These are phyloP conservation scores for Anas bahamensis DNA, from an alignment of 2,797 vertebrate genomes.

Conservation along the genomic window DNA sequence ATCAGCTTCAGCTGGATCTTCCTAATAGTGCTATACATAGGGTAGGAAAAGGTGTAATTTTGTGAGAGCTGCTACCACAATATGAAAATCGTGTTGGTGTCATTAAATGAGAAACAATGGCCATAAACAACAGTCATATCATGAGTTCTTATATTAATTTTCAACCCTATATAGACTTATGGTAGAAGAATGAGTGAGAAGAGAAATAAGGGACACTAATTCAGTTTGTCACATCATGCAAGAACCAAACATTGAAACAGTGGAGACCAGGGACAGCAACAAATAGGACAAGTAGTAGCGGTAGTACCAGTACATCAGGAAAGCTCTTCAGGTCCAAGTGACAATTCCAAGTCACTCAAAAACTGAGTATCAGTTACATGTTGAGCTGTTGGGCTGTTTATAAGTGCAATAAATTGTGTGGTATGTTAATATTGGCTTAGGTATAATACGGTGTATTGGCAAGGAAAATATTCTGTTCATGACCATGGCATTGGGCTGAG, in stretches of 20 bases:
- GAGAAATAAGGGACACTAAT: not conserved
- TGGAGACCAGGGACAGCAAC: not conserved
- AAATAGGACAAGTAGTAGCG: not conserved
- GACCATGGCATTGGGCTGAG: accelerated
- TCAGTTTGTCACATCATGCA: not conserved
- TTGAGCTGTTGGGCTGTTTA: not conserved
- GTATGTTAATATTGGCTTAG: not conserved
- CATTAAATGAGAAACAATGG: not conserved
- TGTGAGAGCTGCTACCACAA: not conserved
- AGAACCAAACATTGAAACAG: not conserved
- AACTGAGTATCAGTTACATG: not conserved
- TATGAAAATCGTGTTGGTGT: not conserved
- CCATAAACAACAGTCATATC: not conserved
- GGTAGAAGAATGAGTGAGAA: not conserved
- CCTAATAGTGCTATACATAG: not conserved
- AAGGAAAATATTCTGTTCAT: not conserved
- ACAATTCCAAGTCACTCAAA: not conserved
- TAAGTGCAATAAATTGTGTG: not conserved
- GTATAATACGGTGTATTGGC: not conserved
- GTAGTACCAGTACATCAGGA: not conserved
- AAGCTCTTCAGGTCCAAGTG: not conserved
- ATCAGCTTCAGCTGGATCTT: not conserved
- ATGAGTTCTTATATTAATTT: not conserved
- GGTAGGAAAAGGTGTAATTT: not conserved
- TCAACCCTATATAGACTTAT: not conserved